Percentiles rank a stretch among this genome's conserved stretches.
Evolutionary conservation across 2,797 vertebrate genomes (phyloP).

Genomic region (Potorous gilbertii): DNA sequence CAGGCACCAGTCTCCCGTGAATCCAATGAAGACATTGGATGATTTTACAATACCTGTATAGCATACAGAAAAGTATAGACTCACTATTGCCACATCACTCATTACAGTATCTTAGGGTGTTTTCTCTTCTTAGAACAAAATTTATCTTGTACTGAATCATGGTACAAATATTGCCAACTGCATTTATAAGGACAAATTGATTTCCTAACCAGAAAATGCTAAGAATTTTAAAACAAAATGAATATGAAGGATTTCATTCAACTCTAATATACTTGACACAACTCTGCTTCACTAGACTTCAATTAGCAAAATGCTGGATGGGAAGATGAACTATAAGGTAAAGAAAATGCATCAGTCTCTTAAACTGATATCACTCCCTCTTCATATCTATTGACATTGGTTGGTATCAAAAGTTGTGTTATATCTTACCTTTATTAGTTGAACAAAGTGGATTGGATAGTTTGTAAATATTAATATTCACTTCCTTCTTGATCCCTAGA

Average conservation of each 20-base stretch:
- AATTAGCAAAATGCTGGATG: background rate
- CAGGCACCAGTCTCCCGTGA: background rate
- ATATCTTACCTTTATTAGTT: background rate
- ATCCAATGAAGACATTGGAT: background rate
- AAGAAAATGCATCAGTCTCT: background rate
- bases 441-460: slow-evolving; percentile 14
- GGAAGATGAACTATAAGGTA: background rate
- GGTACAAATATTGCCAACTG: slow-evolving; percentile 43
- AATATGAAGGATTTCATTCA: slow-evolving; percentile 53
- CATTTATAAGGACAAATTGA: slow-evolving; percentile 41
- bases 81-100: background rate
- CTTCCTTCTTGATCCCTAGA: background rate
- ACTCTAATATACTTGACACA: slow-evolving; percentile 4
- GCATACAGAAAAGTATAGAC: background rate
- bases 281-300: background rate
- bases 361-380: background rate
- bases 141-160: background rate
- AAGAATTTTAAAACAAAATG: slow-evolving; percentile 23
- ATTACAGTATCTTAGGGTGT: background rate
- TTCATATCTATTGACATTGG: background rate
- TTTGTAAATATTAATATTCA: slow-evolving; percentile 22
- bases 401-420: background rate
- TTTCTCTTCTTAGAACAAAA: slow-evolving; percentile 5
- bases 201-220: slow-evolving; percentile 18
- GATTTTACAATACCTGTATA: background rate